phyloP scores from a whole-genome alignment of 2,113 vertebrate species.

The Lamprologus callipterus region DNA sequence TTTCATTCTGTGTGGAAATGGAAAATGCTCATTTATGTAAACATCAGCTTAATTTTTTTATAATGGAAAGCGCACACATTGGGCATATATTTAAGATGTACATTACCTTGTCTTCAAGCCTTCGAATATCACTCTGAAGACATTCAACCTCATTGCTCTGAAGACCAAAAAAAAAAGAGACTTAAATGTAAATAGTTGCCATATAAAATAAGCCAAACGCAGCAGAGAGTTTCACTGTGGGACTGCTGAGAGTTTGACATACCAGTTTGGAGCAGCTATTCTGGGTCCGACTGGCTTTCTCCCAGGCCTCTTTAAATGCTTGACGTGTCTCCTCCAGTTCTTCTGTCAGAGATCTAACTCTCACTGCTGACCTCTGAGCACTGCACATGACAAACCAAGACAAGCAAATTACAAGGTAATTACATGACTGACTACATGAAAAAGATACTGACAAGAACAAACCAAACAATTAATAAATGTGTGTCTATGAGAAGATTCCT shows the following conservation, averaged over 20 bases:
- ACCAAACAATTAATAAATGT: not conserved
- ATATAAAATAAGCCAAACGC: not conserved
- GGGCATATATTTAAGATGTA: not conserved
- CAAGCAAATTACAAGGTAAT: not conserved
- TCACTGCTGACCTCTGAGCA: conserved; percentile 56
- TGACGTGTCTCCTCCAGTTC: conserved; percentile 69
- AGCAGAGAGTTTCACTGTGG: not conserved
- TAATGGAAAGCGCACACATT: not conserved
- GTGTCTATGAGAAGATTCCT: not conserved
- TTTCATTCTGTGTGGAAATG: conserved; percentile 62
- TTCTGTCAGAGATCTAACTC: conserved; percentile 52
- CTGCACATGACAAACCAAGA: conserved; percentile 22
- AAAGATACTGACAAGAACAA: not conserved
- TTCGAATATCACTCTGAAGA: conserved; percentile 57
- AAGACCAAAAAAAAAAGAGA: not conserved
- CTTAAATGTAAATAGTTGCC: not conserved
- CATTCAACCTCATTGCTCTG: conserved; percentile 65
- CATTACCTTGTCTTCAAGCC: conserved; percentile 68
- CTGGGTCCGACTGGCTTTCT: conserved; percentile 44
- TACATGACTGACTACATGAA: not conserved
- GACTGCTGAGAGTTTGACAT: not conserved
- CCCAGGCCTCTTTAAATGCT: conserved; percentile 60
- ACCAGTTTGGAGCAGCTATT: conserved; percentile 60
- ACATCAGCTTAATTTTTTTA: not conserved
- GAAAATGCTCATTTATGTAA: not conserved